phyloP scores from a whole-genome alignment of 64 coral and sea anemone genomes.

The Montipora cactus region DNA sequence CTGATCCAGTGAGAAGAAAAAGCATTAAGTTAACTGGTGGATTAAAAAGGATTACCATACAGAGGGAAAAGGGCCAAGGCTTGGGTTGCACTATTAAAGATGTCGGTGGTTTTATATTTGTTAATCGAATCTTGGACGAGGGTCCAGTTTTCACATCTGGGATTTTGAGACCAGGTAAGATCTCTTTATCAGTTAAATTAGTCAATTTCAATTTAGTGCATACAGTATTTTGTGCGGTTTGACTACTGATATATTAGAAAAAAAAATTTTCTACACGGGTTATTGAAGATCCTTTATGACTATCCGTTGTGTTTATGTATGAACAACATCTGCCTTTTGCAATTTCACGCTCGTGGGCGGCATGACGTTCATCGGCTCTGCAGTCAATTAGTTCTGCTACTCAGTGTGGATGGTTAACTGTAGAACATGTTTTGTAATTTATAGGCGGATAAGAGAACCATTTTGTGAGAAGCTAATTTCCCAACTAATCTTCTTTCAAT shows the following conservation, averaged over 20 bases:
- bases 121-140: slow-evolving; percentile 86
- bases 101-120: slow-evolving; percentile 89
- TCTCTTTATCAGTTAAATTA: slow-evolving; percentile 1
- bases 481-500: neutral
- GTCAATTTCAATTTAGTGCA: neutral
- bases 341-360: neutral
- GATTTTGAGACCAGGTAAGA: slow-evolving; percentile 82
- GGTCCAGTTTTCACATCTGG: slow-evolving; percentile 83
- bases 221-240: neutral
- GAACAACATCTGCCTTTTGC: slow-evolving; percentile 14
- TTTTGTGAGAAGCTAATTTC: neutral
- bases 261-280: neutral
- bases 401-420: neutral
- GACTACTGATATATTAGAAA: slow-evolving; percentile 2
- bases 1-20: slow-evolving; percentile 73
- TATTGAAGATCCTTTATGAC: neutral
- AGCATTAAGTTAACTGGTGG: slow-evolving; percentile 85
- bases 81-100: slow-evolving; percentile 90
- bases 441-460: neutral
- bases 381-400: neutral
- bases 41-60: slow-evolving; percentile 83
- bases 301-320: neutral
- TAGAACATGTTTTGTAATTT: neutral
- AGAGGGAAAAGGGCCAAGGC: slow-evolving; percentile 72
- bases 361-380: neutral